Evolutionary conservation across 2,888 invertebrate genomes (phyloP), one percentile per base, ranked within the genome.

Genomic region (Melieria crassipennis): DNA sequence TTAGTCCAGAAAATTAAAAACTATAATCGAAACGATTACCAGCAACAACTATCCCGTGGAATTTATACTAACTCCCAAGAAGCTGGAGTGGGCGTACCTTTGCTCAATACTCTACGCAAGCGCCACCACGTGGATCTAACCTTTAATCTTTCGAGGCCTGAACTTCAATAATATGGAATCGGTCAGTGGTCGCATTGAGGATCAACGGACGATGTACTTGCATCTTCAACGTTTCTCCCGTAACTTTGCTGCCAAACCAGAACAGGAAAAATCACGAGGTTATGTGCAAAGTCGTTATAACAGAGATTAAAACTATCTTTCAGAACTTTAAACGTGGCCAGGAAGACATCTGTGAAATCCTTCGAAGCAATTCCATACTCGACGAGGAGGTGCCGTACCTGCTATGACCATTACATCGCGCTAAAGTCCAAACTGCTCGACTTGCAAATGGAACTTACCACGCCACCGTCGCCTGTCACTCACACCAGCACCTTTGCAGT

Each of bases 271-370:
- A 7, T 65, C 72, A 5, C 42, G 43, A 1, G 73, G 70, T 6
- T 73, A 73, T 65, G 60, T 67, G 9, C 70, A 70, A 67, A 70
- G 56, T 7, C 55, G 70, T 16, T 70, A 13, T n/a, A n/a, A 56
- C 67, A 46, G 64, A 64, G 46, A 55, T 70, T 57, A 58, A 70
- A 16, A 45, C 10, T 30, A 64, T 43, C 46, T 69, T 63, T 46
- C 58, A 67, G 57, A 45, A 52, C 9, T 73, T 73, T 65, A 73
- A 66, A n/a, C 62, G 62, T 61, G 70, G 73, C 4, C 68, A 73
- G 42, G 73, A 73, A 46, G 64, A 70, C 13, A 47, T 73, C 47
- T n/a, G 57, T 9, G 50, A 48, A 11, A 52, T 7, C 9, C 42
- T 70, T 55, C 67, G 73, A 42, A 66, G 70, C 61, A 46, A n/a